Conservation (phyloP, 2,797 vertebrate genomes). For the Gymnoscopelus microlampas region DNA sequence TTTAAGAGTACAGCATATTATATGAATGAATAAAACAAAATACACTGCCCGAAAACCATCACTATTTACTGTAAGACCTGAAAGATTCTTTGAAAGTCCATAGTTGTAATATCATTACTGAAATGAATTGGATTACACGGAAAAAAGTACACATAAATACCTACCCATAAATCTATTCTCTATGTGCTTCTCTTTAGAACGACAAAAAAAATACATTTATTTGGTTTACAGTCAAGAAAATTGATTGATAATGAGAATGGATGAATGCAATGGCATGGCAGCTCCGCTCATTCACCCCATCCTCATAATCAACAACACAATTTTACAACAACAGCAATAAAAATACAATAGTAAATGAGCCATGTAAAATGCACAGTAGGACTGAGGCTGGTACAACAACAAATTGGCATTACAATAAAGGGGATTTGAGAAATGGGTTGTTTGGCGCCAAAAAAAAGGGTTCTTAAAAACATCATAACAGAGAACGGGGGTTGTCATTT, state of each 20-base stretch:
- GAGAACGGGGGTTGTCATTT: conserved; percentile 10
- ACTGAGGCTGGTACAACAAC: conserved; percentile 52
- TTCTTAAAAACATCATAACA: conserved; percentile 54
- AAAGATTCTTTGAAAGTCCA: conserved; percentile 33
- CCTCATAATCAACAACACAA: conserved; percentile 55
- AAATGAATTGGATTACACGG: conserved; percentile 56
- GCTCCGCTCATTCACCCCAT: conserved; percentile 44
- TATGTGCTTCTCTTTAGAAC: conserved; percentile 74
- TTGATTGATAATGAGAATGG: conserved; percentile 25
- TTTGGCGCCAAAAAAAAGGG: conserved; percentile 46
- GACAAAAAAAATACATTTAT: conserved; percentile 66
- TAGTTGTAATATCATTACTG: conserved; percentile 38
- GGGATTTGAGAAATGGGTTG: conserved; percentile 37
- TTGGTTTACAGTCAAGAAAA: conserved; percentile 65
- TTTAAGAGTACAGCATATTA: conserved; percentile 31
- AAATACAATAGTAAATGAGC: conserved; percentile 70
- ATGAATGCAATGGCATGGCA: conserved; percentile 46
- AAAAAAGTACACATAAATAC: conserved; percentile 73
- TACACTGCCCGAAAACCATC: conserved; percentile 24
- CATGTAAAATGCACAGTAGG: conserved; percentile 65
- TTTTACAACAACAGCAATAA: conserved; percentile 65
- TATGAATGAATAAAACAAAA: conserved; percentile 27
- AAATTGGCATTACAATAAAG: conserved; percentile 59
- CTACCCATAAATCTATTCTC: conserved; percentile 69
- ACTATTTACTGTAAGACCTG: conserved; percentile 37